Conservation (phyloP, 2,113 vertebrate species). For the Monopterus albus region DNA sequence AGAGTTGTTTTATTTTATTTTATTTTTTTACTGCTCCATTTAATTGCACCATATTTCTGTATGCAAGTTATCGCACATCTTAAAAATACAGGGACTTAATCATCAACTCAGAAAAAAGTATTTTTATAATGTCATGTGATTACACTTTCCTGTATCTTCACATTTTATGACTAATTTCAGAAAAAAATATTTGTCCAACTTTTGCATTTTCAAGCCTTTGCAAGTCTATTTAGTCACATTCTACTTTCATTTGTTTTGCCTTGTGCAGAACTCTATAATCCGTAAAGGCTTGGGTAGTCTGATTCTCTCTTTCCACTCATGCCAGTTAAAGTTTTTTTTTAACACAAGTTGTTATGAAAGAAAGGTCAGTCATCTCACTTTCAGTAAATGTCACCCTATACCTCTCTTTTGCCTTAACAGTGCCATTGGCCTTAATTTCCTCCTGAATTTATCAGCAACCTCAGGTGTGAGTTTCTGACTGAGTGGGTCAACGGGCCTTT, state of each 20-base stretch:
- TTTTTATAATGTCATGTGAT: neutral
- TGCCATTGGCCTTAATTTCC: slow-evolving; percentile 25
- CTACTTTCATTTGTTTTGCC: neutral
- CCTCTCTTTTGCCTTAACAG: slow-evolving; percentile 2
- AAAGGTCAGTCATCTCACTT: slow-evolving; percentile 12
- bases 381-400: slow-evolving; percentile 10
- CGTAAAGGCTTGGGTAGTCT: neutral
- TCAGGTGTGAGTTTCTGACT: slow-evolving; percentile 21
- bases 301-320: neutral
- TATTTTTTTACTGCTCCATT: slow-evolving; percentile 20
- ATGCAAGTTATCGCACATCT: slow-evolving; percentile 22
- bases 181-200: neutral
- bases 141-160: neutral
- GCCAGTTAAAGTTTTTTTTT: neutral
- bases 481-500: neutral
- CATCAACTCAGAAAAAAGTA: neutral
- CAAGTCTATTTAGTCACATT: neutral
- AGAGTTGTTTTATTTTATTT: slow-evolving; percentile 43
- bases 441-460: slow-evolving; percentile 18
- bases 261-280: neutral
- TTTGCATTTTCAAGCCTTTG: slow-evolving; percentile 7
- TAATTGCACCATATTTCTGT: slow-evolving; percentile 37
- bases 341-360: slow-evolving; percentile 13
- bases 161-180: neutral
- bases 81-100: slow-evolving; percentile 3